Evolutionary conservation across 1,140 invertebrate species (phyloP).

Genomic region (Maniola jurtina): DNA sequence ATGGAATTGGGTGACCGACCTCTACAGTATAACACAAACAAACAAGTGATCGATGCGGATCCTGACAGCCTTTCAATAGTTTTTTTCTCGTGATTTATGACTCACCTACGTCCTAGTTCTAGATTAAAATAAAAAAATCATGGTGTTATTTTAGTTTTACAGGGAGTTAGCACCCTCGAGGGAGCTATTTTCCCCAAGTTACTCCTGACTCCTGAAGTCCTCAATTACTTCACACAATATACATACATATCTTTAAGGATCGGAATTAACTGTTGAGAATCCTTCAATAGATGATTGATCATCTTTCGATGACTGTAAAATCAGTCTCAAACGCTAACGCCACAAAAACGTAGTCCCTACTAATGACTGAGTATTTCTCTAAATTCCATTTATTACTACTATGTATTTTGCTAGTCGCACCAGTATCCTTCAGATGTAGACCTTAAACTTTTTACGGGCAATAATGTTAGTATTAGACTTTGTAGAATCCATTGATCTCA

Average conservation of each 20-base stretch:
- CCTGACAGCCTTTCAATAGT: constrained; percentile 25
- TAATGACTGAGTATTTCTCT: too few species aligned
- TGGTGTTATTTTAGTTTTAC: not conserved
- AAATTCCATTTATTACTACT: too few species aligned
- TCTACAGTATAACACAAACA: constrained; percentile 58
- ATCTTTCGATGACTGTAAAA: too few species aligned
- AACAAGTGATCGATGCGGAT: constrained; percentile 61
- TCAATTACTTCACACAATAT: too few species aligned
- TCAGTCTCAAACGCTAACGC: too few species aligned
- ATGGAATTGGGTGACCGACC: constrained; percentile 59
- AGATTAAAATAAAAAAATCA: not conserved
- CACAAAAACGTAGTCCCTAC: too few species aligned
- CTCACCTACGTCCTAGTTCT: not conserved
- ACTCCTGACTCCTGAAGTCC: too few species aligned
- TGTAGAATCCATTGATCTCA: constrained; percentile 12
- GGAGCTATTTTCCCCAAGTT: too few species aligned
- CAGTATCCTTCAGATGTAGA: not conserved
- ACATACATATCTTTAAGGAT: too few species aligned
- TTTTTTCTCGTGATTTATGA: constrained; percentile 7
- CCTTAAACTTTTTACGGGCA: too few species aligned
- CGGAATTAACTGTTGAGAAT: too few species aligned
- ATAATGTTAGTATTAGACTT: not conserved
- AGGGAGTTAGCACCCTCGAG: not conserved
- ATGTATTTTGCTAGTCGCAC: not conserved
- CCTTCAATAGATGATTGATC: too few species aligned